These are phyloP conservation scores for Patiria pectinifera DNA, from an alignment of 53 echinoderm and acorn worm genomes.

Conservation along the genomic window DNA sequence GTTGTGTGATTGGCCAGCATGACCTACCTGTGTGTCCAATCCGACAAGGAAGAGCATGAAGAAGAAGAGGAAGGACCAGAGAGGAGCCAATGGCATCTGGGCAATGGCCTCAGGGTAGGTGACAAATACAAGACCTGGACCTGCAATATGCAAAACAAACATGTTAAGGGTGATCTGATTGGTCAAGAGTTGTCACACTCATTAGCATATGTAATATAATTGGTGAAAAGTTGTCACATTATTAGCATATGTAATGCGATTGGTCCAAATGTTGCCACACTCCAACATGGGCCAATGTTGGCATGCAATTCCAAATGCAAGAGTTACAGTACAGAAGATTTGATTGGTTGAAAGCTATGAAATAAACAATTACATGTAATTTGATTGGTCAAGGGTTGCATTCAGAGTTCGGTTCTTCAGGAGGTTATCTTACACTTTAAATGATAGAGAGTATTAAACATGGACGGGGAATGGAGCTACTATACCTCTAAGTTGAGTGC, in stretches of 20 bases:
- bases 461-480: too few relatives aligned
- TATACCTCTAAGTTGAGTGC: too few relatives aligned
- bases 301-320: too few relatives aligned
- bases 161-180: not conserved
- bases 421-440: too few relatives aligned
- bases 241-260: too few relatives aligned
- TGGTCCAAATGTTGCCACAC: too few relatives aligned
- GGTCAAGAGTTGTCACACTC: not conserved
- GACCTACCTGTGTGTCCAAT: constrained; percentile 92
- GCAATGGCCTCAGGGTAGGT: constrained; percentile 98
- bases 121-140: constrained; percentile 92
- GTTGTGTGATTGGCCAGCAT: not conserved
- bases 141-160: constrained; percentile 46
- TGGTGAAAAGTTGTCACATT: not conserved
- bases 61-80: constrained; percentile 94
- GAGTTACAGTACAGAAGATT: too few relatives aligned
- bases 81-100: constrained; percentile 89
- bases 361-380: not conserved
- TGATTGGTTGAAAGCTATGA: too few relatives aligned
- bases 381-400: not conserved
- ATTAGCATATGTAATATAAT: not conserved
- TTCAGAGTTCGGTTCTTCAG: too few relatives aligned
- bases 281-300: too few relatives aligned
- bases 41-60: constrained; percentile 98
- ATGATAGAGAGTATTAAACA: too few relatives aligned